Conservation (phyloP, 2,888 invertebrate genomes). For the Listrodromus nycthemerus region DNA sequence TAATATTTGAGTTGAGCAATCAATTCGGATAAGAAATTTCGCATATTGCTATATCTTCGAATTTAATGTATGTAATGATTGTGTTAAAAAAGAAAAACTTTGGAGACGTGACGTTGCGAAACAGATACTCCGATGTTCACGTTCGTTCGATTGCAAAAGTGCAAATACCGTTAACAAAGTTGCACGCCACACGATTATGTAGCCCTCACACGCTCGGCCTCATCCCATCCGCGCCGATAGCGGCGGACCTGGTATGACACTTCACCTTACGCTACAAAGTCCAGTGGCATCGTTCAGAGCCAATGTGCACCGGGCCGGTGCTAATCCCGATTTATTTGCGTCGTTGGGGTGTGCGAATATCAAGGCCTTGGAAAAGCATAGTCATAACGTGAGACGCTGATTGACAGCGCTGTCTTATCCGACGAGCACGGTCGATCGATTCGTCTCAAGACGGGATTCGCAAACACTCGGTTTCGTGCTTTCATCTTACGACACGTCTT, state of each 20-base stretch:
- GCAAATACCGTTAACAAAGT: background rate
- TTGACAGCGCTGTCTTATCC: constrained; percentile 24
- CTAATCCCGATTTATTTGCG: background rate
- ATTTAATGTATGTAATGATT: background rate
- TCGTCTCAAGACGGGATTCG: background rate
- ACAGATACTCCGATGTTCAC: background rate
- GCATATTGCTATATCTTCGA: background rate
- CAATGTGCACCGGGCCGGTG: background rate
- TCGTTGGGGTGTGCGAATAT: background rate
- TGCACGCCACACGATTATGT: background rate
- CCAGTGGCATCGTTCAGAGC: background rate
- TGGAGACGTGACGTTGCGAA: background rate
- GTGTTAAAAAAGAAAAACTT: background rate
- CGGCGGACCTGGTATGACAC: background rate
- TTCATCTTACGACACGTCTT: constrained; percentile 37
- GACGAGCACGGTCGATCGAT: background rate
- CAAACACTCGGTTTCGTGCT: background rate
- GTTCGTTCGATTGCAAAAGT: background rate
- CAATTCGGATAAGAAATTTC: background rate
- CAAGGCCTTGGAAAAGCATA: background rate
- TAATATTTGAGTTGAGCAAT: no score
- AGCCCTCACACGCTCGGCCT: no score
- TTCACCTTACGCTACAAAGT: background rate
- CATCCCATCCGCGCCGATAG: background rate
- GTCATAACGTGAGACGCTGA: background rate